These are phyloP conservation scores for Alviniconcha marisindica DNA, from an alignment of 1,140 invertebrate species.

Conservation along the genomic window DNA sequence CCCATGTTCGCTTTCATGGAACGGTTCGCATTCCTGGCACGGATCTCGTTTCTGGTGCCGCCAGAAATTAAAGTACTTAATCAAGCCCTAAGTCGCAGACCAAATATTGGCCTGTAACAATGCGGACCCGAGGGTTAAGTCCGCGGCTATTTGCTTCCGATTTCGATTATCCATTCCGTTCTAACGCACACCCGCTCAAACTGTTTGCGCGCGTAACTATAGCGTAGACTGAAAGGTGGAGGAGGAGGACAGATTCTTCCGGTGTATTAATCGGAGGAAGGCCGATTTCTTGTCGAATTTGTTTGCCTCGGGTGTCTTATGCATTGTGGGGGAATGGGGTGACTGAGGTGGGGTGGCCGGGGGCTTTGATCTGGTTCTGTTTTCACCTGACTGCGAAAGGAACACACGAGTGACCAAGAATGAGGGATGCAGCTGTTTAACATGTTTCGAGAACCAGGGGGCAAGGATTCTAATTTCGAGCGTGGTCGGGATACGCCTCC, in stretches of 20 bases:
- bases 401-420: background rate
- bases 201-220: background rate
- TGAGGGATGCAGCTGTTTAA: background rate
- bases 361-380: background rate
- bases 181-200: background rate
- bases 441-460: background rate
- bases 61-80: slow-evolving; percentile 28
- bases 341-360: background rate
- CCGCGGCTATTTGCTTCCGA: slow-evolving; percentile 14
- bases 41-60: slow-evolving; percentile 14
- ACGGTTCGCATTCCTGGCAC: slow-evolving; percentile 13
- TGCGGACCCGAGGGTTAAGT: slow-evolving; percentile 20
- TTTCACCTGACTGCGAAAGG: background rate
- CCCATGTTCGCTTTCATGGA: background rate
- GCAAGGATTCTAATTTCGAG: background rate
- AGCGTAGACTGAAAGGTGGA: background rate
- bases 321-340: background rate
- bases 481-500: background rate
- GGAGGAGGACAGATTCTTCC: background rate
- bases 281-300: background rate
- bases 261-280: background rate
- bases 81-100: slow-evolving; percentile 25
- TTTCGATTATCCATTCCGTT: background rate
- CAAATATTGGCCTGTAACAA: slow-evolving; percentile 26
- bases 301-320: background rate